Base-by-base conservation (phyloP, 1,140 invertebrate genomes). In the Drosophila busckii region DNA sequence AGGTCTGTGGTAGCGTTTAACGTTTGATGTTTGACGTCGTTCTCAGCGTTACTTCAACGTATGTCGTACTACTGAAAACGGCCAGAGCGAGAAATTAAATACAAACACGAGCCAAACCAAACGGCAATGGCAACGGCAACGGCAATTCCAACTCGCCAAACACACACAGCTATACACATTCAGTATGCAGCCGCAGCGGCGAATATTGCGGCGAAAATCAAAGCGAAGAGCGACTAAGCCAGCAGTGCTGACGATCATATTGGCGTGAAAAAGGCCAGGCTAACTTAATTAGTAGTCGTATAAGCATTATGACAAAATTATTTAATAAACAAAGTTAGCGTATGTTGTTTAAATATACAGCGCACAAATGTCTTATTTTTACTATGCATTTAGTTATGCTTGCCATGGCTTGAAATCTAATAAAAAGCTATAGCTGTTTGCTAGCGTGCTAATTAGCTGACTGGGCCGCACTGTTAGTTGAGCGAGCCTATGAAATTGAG, bases 31-130 rank as follows among this genome's bases (percentile, higher is more conserved):
- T 52, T 12, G 15, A 48, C 56, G 64, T 69, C 63, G 28, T 66
- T 76, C 70, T 76, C 61, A 64, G 61, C 68, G 44, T 55, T 56
- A 49, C 52, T 62, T 62, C 53, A 25, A 80, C 63, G 53, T 68
- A 76, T 76, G 76, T 76, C 48, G 62, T 59, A 56, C 56, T 78
- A 78, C 71, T 78, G 53, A 76, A 78, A 70, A n/a, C n/a, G n/a
- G 64, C 23, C 66, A 42, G 45, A 63, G 65, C 56, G 62, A 71
- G n/a, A 71, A 60, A 65, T 40, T 22, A 40, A 53, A 29, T 41
- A 58, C 10, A 49, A 37, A 28, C 26, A 35, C 37, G 17, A 44
- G 20, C 40, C 61, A 65, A 64, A 48, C 66, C 61, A 69, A 50
- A 60, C 37, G n/a, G n/a, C n/a, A n/a, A n/a, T n/a, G n/a, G 69